phyloP scores from a whole-genome alignment of 2,113 vertebrate genomes.

The Pheucticus melanocephalus region DNA sequence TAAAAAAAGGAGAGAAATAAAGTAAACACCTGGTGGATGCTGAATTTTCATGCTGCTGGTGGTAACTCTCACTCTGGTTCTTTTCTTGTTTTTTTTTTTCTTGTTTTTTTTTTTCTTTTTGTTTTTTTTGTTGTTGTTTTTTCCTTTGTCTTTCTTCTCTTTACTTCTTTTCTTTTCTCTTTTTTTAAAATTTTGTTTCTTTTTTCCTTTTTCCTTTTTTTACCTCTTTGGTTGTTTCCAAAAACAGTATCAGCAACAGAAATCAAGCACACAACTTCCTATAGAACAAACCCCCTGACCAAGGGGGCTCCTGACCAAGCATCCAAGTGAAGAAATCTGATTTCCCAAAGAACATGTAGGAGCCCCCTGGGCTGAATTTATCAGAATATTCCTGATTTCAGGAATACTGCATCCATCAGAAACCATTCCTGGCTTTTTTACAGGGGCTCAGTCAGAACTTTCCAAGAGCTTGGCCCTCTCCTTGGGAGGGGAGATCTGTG shows the following conservation, averaged over 20 bases:
- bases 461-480: background rate
- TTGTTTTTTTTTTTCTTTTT: fast-evolving
- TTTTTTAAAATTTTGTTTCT: background rate
- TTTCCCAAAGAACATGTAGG: background rate
- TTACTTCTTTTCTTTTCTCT: background rate
- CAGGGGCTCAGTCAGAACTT: background rate
- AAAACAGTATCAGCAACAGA: background rate
- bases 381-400: background rate
- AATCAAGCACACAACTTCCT: background rate
- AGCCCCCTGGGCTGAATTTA: background rate
- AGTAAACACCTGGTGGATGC: background rate
- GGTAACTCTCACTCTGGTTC: background rate
- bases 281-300: background rate
- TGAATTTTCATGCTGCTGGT: background rate
- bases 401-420: background rate
- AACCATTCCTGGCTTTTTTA: background rate
- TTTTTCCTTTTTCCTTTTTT: fast-evolving
- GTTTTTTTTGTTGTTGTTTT: fast-evolving
- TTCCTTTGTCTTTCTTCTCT: fast-evolving
- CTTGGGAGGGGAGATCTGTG: background rate
- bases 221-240: fast-evolving
- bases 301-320: background rate
- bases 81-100: too few relatives aligned
- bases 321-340: background rate
- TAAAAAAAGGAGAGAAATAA: background rate